Base-by-base conservation (phyloP, 2,888 invertebrate genomes). In the Leptopilina syphax region DNA sequence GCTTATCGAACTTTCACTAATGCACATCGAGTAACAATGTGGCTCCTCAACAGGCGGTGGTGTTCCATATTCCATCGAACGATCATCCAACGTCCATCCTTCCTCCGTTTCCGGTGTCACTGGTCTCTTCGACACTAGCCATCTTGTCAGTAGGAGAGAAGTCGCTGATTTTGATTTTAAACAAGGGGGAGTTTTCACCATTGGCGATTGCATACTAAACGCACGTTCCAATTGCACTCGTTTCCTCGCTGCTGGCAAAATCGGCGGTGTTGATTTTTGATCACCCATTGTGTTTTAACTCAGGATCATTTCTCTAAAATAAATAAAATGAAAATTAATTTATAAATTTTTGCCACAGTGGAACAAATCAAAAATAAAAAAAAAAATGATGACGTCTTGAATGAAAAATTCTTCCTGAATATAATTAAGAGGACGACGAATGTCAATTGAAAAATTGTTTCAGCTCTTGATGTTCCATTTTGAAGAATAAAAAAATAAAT, bases 1-100 rank as follows among this genome's bases (percentile, higher is more conserved):
- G 41, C 85, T 95, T 90, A 95, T 95, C 88, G 96, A 96, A 92
- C 95, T 96, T 90, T 96, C 96, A 92, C 96, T 96, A 93, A 96
- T 95, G 90, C 96, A 95, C 85, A 96, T 95, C 67, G 96, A 96
- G 92, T 96, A 91, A 77, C 89, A 90, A 41, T 90, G 87, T 0
- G 90, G 89, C 66, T 90, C 96, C 92, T 96, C 96, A 80, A 96
- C 95, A 50, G 96, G 96, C 9, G 96, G 96, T 24, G 96, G 96
- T 63, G 95, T 95, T 80, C 96, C 96, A 87, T 95, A 96, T 91
- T 96, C 96, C 93, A 96, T 95, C 92, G 95, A 96, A 3, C 82
- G 85, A n/a, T 87, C 87, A 0, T 87, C 87, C 12, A 84, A 47
- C 0, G 70, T 79, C 80, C 84, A 84, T 6, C 81, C 60, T 5